Evolutionary conservation across 2,797 vertebrate species (phyloP).

Genomic region (Gadopsis marmoratus): DNA sequence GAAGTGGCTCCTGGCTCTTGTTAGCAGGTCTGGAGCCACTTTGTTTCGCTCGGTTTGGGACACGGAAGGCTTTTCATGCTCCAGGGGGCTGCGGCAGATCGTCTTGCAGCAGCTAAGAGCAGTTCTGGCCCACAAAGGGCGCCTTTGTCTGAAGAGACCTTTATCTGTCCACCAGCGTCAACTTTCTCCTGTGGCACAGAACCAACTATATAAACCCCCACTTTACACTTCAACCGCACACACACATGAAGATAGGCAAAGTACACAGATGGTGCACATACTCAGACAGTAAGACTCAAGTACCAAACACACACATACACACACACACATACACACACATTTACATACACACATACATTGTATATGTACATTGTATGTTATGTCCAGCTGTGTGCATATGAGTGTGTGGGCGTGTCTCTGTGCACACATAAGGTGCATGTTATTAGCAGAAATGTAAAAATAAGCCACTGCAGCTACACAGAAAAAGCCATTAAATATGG

Average conservation of each 20-base stretch:
- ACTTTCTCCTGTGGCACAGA: conserved; percentile 58
- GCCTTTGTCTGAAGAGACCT: conserved; percentile 64
- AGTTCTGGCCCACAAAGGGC: conserved; percentile 54
- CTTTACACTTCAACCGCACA: conserved; percentile 68
- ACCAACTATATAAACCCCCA: conserved; percentile 53
- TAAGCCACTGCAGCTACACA: conserved; percentile 14
- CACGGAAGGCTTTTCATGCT: conserved; percentile 61
- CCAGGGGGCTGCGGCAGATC: conserved; percentile 50
- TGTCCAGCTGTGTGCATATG: conserved; percentile 11
- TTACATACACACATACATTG: neutral
- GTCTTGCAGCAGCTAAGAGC: conserved; percentile 62
- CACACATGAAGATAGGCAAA: conserved; percentile 27
- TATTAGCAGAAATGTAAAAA: conserved; percentile 50
- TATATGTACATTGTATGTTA: neutral
- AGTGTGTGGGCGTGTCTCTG: neutral
- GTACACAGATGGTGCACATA: conserved; percentile 6
- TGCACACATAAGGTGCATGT: conserved; percentile 18
- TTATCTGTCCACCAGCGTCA: conserved; percentile 71
- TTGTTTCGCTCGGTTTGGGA: conserved; percentile 69
- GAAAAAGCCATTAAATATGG: conserved; percentile 40
- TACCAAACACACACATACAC: too few relatives aligned
- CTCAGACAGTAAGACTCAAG: neutral
- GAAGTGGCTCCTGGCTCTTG: conserved; percentile 60
- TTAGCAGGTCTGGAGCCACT: conserved; percentile 68
- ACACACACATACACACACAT: neutral